These are phyloP conservation scores for Nannobrachium achirus DNA, from an alignment of 2,113 vertebrate species.

Conservation along the genomic window DNA sequence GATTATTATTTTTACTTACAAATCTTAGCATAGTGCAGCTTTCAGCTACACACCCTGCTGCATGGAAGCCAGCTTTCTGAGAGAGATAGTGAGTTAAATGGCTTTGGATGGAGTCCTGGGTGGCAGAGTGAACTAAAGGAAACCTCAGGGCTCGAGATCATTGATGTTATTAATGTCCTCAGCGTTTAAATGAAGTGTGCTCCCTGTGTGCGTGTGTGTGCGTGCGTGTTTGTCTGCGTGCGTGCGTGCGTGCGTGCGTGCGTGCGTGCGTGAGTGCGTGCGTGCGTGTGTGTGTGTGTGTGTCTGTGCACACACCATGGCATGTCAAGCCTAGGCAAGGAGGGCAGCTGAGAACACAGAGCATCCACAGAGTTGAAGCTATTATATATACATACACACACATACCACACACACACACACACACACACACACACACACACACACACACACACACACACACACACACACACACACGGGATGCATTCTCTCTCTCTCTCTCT, in stretches of 20 bases:
- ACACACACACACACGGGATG: not conserved
- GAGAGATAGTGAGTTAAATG: not conserved
- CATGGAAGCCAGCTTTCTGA: not conserved
- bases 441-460: not conserved
- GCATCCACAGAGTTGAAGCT: not conserved
- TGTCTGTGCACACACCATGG: not conserved
- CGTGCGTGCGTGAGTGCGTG: too few relatives aligned
- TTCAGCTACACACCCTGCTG: not conserved
- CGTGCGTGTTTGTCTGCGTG: too few relatives aligned
- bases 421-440: too few relatives aligned
- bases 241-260: too few relatives aligned
- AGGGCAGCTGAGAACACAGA: slow-evolving; percentile 9
- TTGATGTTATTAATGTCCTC: slow-evolving; percentile 21
- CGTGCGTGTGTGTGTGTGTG: too few relatives aligned
- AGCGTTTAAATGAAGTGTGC: slow-evolving; percentile 23
- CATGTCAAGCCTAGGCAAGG: not conserved
- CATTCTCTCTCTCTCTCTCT: not conserved
- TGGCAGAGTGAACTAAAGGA: not conserved
- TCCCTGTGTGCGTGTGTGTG: too few relatives aligned
- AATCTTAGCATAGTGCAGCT: too few relatives aligned
- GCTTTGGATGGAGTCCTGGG: slow-evolving; percentile 5
- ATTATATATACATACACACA: too few relatives aligned
- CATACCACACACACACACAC: too few relatives aligned
- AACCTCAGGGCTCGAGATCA: slow-evolving; percentile 8
- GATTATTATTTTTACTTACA: too few relatives aligned